Conservation (phyloP, 2,888 invertebrate genomes). For the Drosophila recens region DNA sequence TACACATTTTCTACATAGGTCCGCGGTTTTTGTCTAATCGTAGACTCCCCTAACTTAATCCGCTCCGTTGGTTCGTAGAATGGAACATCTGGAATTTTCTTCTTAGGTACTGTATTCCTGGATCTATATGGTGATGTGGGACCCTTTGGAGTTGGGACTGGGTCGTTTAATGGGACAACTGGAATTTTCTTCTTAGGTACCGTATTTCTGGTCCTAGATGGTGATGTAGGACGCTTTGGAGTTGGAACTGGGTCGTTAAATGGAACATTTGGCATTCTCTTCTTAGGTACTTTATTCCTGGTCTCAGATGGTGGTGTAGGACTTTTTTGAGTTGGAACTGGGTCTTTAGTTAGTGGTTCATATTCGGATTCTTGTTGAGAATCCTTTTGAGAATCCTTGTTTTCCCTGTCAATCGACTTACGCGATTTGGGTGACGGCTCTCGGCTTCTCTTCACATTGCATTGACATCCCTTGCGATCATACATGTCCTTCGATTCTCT, state of each 20-base stretch:
- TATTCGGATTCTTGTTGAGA: neutral
- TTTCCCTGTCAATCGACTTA: neutral
- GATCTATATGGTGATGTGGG: neutral
- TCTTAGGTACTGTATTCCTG: neutral
- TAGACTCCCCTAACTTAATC: neutral
- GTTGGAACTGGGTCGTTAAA: too few relatives aligned
- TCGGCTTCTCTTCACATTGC: neutral
- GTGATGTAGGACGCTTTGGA: too few relatives aligned
- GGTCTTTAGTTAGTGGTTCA: neutral
- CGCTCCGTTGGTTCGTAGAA: too few relatives aligned
- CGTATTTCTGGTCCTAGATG: neutral
- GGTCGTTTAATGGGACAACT: neutral
- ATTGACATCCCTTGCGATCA: neutral
- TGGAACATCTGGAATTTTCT: neutral
- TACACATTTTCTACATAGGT: neutral
- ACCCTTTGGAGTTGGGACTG: too few relatives aligned
- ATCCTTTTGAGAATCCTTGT: neutral
- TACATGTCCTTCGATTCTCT: neutral
- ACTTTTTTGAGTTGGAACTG: neutral
- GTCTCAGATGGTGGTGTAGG: neutral
- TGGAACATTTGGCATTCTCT: neutral
- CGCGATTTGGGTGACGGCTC: neutral
- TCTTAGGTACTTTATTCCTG: neutral
- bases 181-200: neutral
- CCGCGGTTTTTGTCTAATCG: neutral